Percentiles rank a stretch among this genome's conserved stretches.
phyloP scores from a whole-genome alignment of 2,888 invertebrate species.

The Epirrhoe tristata region DNA sequence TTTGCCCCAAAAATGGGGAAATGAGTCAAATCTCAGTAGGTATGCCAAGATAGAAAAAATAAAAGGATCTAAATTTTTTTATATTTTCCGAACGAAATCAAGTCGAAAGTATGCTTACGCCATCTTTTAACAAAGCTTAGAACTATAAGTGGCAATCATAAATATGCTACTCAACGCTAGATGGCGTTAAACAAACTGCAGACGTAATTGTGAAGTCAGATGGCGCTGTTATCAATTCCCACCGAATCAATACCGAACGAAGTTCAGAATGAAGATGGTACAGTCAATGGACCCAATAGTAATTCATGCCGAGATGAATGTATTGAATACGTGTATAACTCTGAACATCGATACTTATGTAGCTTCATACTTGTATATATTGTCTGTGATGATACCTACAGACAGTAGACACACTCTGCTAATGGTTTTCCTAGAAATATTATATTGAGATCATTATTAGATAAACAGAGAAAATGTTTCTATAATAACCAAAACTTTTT shows the following conservation, averaged over 20 bases:
- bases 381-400: neutral
- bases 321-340: neutral
- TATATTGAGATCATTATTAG: no score
- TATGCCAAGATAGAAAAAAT: no score
- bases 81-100: neutral
- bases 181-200: slow-evolving; percentile 15
- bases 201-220: slow-evolving; percentile 13
- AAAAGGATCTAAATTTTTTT: neutral
- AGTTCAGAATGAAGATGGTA: slow-evolving; percentile 36
- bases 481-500: no score
- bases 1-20: no score
- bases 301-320: slow-evolving; percentile 10
- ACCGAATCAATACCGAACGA: slow-evolving; percentile 16
- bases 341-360: neutral
- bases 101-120: neutral
- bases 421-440: neutral
- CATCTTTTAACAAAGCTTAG: neutral
- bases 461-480: no score
- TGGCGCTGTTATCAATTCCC: slow-evolving; percentile 19
- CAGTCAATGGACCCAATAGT: slow-evolving; percentile 38
- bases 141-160: neutral
- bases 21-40: no score
- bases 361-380: neutral
- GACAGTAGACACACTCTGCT: no score
- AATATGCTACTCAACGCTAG: slow-evolving; percentile 20